Conservation (phyloP, 2,888 invertebrate species). For the Agrypnus murinus region DNA sequence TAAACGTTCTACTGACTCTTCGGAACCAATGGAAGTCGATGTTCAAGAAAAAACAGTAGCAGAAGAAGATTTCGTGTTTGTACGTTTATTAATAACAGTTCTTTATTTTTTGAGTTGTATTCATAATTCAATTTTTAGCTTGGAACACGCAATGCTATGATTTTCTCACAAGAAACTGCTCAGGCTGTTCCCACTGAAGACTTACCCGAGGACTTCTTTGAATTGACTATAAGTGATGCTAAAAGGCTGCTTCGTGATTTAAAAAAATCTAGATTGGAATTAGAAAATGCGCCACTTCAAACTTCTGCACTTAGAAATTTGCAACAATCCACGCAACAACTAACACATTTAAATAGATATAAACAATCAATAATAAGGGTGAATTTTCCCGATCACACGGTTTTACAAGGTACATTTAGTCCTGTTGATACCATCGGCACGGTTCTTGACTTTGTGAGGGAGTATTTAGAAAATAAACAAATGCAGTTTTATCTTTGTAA, state of each 20-base stretch:
- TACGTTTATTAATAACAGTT: constrained; percentile 60
- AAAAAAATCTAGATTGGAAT: constrained; percentile 76
- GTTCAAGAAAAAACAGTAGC: constrained; percentile 44
- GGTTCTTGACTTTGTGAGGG: constrained; percentile 83
- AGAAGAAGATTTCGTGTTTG: constrained; percentile 69
- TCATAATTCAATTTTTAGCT: constrained; percentile 71
- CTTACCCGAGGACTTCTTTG: constrained; percentile 91
- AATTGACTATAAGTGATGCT: constrained; percentile 88
- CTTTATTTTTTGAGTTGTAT: constrained; percentile 23
- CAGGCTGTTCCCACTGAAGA: constrained; percentile 81
- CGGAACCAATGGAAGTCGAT: constrained; percentile 4
- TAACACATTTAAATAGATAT: constrained; percentile 79
- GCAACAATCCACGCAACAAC: constrained; percentile 74
- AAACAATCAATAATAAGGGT: constrained; percentile 86
- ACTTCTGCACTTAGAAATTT: constrained; percentile 79
- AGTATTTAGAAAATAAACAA: constrained; percentile 79
- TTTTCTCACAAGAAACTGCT: constrained; percentile 79
- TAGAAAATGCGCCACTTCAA: constrained; percentile 82
- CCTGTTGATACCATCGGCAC: constrained; percentile 83
- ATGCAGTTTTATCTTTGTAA: constrained; percentile 87
- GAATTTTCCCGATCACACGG: constrained; percentile 89
- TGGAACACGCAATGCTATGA: constrained; percentile 83
- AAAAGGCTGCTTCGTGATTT: constrained; percentile 83
- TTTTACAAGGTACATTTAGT: constrained; percentile 90
- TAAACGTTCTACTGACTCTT: constrained; percentile 52